Base-by-base conservation (phyloP, 92 coral and sea anemone species). In the Diadumene lineata region DNA sequence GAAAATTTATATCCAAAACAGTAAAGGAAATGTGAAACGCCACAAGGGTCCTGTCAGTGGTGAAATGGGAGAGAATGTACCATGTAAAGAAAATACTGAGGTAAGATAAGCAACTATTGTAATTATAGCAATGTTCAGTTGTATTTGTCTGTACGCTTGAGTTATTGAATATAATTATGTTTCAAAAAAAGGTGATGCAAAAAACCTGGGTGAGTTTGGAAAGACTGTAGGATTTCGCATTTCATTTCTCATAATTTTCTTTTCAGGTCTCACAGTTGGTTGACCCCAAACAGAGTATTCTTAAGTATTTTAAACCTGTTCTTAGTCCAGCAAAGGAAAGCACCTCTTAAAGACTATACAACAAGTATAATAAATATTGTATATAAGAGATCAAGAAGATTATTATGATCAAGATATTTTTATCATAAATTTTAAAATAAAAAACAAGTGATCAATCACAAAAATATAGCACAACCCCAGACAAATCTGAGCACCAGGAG, bases 271-370 rank as follows among this genome's bases (percentile, higher is more conserved):
- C 74, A 1, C 24, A 50, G 13, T 38, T 63, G 8, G 80, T 56
- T 29, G 62, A 66, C 38, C 78, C 86, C 50, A 85, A 65, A 75
- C 50, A 81, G 60, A 81, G 68, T 44, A 85, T 85, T 76, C 72
- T 69, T 23, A 66, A 64, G 26, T 85, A 81, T 56, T 85, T 85
- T 56, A 85, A 80, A 56, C 83, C 56, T 23, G 53, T 58, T 7
- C 57, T 68, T 16, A 67, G 68, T 51, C 74, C 75, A 29, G 18
- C 55, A 46, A 48, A 65, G 57, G 82, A 77, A 70, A 22, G 31
- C 26, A 25, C 44, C 26, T 44, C 29, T 22, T 15, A 58, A 53
- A n/a, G n/a, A n/a, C n/a, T n/a, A n/a, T n/a, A n/a, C n/a, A n/a
- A 58, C 4, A 58, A 23, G 19, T 53, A 53, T 53, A 53, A 53